Evolutionary conservation across 2,113 vertebrate genomes (phyloP).

Genomic region (Clinocottus analis): DNA sequence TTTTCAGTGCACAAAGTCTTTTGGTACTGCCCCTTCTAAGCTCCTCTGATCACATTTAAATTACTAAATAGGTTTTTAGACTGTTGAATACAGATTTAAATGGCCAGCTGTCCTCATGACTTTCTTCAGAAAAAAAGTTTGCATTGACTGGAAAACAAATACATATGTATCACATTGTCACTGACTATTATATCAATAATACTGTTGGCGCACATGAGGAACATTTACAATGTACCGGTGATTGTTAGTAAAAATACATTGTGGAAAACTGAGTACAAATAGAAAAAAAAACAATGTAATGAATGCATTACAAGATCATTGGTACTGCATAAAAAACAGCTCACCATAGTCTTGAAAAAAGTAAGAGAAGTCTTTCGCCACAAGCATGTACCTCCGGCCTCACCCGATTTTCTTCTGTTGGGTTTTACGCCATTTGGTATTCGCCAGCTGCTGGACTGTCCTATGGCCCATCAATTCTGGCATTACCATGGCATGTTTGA

Average conservation of each 20-base stretch:
- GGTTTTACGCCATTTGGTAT: not conserved
- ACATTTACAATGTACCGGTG: not conserved
- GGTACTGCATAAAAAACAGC: not conserved
- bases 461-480: not conserved
- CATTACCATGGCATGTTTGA: not conserved
- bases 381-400: not conserved
- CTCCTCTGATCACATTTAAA: constrained; percentile 74
- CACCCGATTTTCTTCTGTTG: not conserved
- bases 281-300: not conserved
- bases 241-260: not conserved
- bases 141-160: constrained; percentile 39
- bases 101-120: constrained; percentile 20
- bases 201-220: not conserved
- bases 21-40: constrained; percentile 66
- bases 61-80: constrained; percentile 64
- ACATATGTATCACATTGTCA: constrained; percentile 7
- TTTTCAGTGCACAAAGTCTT: constrained; percentile 70
- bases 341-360: not conserved
- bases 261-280: not conserved
- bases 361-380: not conserved
- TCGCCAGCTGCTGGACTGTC: no score
- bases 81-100: constrained; percentile 33
- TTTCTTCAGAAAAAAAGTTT: constrained; percentile 24
- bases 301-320: no score
- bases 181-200: not conserved